Evolutionary conservation across 2,888 invertebrate genomes (phyloP).

Genomic region (Cheilosia soror): DNA sequence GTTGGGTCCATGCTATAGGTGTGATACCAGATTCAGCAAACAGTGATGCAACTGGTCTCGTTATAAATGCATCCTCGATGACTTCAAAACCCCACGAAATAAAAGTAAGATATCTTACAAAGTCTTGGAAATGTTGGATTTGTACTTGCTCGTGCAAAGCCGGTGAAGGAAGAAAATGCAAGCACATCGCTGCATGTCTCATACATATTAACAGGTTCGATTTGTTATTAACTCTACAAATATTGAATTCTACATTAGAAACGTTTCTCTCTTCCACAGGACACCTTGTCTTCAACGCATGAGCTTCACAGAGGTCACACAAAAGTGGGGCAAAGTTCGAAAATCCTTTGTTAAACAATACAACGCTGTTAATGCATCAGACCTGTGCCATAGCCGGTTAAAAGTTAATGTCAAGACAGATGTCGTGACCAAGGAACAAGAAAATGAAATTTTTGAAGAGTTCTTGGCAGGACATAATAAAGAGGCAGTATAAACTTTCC

Average conservation of each 20-base stretch:
- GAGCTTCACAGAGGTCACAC: background rate
- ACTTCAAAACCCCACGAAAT: too few species aligned
- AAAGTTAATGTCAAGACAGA: background rate
- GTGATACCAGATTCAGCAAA: too few species aligned
- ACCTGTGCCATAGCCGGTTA: background rate
- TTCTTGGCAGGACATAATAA: background rate
- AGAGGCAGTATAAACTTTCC: background rate
- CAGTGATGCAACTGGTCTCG: too few species aligned
- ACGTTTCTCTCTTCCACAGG: background rate
- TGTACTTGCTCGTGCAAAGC: background rate
- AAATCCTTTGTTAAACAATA: background rate
- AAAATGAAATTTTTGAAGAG: background rate
- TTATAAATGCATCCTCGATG: too few species aligned
- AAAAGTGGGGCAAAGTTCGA: conserved; percentile 6
- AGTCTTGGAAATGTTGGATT: background rate
- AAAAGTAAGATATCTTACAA: too few species aligned
- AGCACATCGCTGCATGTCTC: conserved; percentile 8
- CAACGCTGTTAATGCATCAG: background rate
- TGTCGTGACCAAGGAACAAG: background rate
- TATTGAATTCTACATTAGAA: too few species aligned
- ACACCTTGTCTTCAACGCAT: background rate
- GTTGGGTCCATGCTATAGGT: too few species aligned
- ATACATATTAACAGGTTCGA: background rate
- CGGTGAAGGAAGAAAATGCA: background rate
- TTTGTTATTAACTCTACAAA: background rate